Evolutionary conservation across 2,888 invertebrate genomes (phyloP).

Genomic region (Crematogaster levior): DNA sequence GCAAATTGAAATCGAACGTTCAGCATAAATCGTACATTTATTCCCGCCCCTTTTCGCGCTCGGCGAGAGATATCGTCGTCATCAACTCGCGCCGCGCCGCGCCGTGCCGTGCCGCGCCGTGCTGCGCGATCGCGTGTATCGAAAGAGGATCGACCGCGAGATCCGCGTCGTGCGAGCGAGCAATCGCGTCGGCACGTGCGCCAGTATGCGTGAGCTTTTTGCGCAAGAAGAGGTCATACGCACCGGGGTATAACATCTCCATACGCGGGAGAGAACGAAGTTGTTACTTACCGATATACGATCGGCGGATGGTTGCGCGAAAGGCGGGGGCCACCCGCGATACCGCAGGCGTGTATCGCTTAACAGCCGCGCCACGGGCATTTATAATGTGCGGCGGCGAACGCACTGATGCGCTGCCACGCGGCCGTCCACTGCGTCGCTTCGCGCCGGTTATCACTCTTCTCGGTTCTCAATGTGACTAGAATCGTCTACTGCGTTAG

Average conservation of each 20-base stretch:
- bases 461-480: not conserved
- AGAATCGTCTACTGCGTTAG: not conserved
- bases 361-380: conserved; percentile 74
- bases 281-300: conserved; percentile 84
- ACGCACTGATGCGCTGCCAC: not conserved
- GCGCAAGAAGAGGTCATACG: conserved; percentile 52
- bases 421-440: not conserved
- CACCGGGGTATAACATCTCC: conserved; percentile 82
- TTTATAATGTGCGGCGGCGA: conserved; percentile 69
- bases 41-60: conserved; percentile 32
- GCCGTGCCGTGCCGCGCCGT: not conserved
- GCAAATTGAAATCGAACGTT: conserved; percentile 43
- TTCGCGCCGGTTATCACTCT: not conserved
- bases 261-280: conserved; percentile 80
- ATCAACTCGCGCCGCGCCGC: not conserved
- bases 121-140: conserved; percentile 16
- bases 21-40: conserved; percentile 47
- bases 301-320: conserved; percentile 79
- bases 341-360: conserved; percentile 77
- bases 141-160: conserved; percentile 30
- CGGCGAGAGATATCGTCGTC: conserved; percentile 25
- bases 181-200: conserved; percentile 31
- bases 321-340: conserved; percentile 83
- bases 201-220: conserved; percentile 48
- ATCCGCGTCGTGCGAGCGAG: conserved; percentile 7